These are phyloP conservation scores for Epiblema foenella DNA, from an alignment of 2,888 invertebrate species.

Conservation along the genomic window DNA sequence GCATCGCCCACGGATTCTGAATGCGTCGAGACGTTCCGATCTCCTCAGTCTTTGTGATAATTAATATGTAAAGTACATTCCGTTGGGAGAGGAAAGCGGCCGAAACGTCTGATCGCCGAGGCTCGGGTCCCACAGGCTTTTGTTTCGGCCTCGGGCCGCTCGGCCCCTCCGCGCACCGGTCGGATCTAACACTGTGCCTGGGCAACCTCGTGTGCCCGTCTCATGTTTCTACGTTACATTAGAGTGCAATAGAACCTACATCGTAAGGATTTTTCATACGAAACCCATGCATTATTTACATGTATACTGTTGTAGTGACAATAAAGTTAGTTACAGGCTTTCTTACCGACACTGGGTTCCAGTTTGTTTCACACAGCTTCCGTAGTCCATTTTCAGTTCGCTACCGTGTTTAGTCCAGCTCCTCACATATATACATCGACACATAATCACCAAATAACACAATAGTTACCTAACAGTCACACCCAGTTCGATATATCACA, in stretches of 20 bases:
- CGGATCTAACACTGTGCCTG: conserved; percentile 49
- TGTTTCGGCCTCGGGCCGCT: conserved; percentile 11
- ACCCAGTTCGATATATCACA: conserved; percentile 81
- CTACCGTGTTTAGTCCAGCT: conserved; percentile 50
- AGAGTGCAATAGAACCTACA: conserved; percentile 58
- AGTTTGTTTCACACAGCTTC: conserved; percentile 35
- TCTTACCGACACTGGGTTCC: conserved; percentile 44
- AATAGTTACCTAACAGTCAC: conserved; percentile 83
- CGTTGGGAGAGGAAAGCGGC: conserved; percentile 55
- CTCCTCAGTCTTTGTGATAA: conserved; percentile 79
- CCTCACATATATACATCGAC: conserved; percentile 49
- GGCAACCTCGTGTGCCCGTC: conserved; percentile 41
- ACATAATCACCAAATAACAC: conserved; percentile 81
- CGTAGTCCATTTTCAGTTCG: conserved; percentile 47
- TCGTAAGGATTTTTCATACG: conserved; percentile 52
- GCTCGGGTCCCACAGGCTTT: background rate
- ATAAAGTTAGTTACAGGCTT: conserved; percentile 69
- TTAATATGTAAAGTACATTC: conserved; percentile 80
- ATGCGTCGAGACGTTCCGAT: conserved; percentile 58
- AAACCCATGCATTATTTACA: conserved; percentile 55
- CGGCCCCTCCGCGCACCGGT: conserved; percentile 47
- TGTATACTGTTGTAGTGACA: conserved; percentile 77
- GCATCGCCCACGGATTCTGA: conserved; percentile 47
- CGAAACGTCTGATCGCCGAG: conserved; percentile 11
- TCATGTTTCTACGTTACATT: conserved; percentile 46